Percentiles rank a stretch among this genome's conserved stretches.
Evolutionary conservation across 2,113 vertebrate genomes (phyloP).

Genomic region (Coptodon bakossiorum): DNA sequence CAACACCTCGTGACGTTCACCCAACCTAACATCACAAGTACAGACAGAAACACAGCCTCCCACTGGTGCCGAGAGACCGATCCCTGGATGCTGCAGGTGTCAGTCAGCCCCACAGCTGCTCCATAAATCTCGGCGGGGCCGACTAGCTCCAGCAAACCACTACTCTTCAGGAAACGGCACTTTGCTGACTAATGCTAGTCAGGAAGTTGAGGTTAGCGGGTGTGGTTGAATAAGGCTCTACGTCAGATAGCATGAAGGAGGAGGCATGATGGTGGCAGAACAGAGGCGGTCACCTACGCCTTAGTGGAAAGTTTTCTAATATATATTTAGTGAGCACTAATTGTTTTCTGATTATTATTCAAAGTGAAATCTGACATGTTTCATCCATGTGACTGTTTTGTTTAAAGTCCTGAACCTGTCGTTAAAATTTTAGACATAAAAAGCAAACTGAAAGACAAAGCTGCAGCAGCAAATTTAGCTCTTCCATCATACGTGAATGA

Average conservation of each 20-base stretch:
- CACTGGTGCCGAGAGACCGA: background rate
- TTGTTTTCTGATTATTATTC: background rate
- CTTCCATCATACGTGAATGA: background rate
- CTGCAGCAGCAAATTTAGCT: background rate
- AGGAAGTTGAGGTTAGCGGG: background rate
- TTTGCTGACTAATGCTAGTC: conserved; percentile 25
- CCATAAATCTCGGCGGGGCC: background rate
- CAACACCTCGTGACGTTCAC: background rate
- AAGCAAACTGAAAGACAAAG: background rate
- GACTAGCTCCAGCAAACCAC: background rate
- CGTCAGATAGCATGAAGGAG: background rate
- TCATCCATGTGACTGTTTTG: background rate
- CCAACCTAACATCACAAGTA: background rate
- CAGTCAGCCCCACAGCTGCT: background rate
- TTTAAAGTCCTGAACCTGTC: background rate
- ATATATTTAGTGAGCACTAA: background rate
- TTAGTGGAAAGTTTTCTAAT: background rate
- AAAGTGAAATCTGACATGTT: background rate
- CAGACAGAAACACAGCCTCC: background rate
- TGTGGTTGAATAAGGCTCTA: background rate
- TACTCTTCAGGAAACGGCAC: background rate
- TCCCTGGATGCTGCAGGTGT: conserved; percentile 11
- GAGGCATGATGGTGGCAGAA: background rate
- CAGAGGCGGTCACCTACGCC: background rate
- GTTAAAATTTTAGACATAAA: background rate